These are phyloP conservation scores for Gymnobelideus leadbeateri DNA, from an alignment of 2,113 vertebrate species.

Conservation along the genomic window DNA sequence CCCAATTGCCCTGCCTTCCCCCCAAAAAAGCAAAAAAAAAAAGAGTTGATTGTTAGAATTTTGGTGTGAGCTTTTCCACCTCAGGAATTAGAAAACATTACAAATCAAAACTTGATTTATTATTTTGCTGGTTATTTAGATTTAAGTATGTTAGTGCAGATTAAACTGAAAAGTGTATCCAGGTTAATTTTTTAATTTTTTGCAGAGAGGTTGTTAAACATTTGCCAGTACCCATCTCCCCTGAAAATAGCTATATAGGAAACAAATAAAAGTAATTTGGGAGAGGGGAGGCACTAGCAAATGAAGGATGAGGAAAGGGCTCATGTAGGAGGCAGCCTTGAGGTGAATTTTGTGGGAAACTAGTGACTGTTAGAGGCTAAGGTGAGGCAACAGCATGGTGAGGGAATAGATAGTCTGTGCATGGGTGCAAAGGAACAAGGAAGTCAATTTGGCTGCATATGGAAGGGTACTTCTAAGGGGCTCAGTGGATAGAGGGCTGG, in stretches of 20 bases:
- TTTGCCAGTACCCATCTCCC: background rate
- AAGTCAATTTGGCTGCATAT: background rate
- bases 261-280: background rate
- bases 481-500: background rate
- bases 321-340: background rate
- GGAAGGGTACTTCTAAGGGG: background rate
- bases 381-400: background rate
- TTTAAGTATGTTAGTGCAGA: background rate
- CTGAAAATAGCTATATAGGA: background rate
- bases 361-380: background rate
- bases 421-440: background rate
- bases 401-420: background rate
- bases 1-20: too few relatives aligned
- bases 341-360: background rate
- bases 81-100: background rate
- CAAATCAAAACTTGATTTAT: background rate
- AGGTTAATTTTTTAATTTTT: background rate
- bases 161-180: background rate
- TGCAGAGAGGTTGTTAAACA: background rate
- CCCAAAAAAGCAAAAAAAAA: too few relatives aligned
- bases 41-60: background rate
- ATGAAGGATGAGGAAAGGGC: background rate
- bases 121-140: background rate
- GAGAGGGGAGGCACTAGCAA: background rate
- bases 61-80: background rate